Conservation (phyloP, 2,888 invertebrate species). For the Cabera pusaria region DNA sequence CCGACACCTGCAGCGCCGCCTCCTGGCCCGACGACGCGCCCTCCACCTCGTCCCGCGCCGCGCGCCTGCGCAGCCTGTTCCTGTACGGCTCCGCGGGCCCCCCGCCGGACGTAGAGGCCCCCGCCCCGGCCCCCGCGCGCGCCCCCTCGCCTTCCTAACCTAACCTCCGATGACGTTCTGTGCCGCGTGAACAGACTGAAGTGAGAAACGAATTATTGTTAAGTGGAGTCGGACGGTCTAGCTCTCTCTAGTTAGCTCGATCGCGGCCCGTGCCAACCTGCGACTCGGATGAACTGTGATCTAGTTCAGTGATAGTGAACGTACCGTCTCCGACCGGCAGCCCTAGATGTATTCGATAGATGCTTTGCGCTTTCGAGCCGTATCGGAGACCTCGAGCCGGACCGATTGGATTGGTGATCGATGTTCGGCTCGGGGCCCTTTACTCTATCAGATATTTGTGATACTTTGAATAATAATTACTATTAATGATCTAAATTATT, state of each 20-base stretch:
- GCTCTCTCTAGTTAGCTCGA: too few species aligned
- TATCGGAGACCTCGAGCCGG: too few species aligned
- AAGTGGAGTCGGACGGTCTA: too few species aligned
- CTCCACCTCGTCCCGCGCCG: constrained; percentile 59
- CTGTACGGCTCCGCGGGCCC: constrained; percentile 65
- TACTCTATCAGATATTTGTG: constrained; percentile 79
- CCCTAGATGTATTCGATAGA: constrained; percentile 55
- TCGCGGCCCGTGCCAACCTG: constrained; percentile 18
- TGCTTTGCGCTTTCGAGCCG: constrained; percentile 75
- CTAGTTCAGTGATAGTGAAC: too few species aligned
- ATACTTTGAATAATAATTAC: constrained; percentile 81
- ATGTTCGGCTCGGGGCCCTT: too few species aligned
- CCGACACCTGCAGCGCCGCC: constrained; percentile 56
- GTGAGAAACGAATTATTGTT: too few species aligned
- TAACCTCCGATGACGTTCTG: too few species aligned
- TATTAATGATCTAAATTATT: constrained; percentile 81
- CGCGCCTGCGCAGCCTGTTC: constrained; percentile 63
- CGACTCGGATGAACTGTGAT: constrained; percentile 43
- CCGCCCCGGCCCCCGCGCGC: constrained; percentile 3
- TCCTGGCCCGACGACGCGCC: constrained; percentile 64
- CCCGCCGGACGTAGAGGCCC: constrained; percentile 60
- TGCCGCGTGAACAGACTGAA: too few species aligned
- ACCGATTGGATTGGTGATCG: too few species aligned
- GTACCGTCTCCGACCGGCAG: constrained; percentile 36
- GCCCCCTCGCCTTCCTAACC: too few species aligned